Percentiles rank a stretch among this genome's conserved stretches.
These are phyloP conservation scores for Lasioglossum figueresi DNA, from an alignment of 2,888 invertebrate species.

Conservation along the genomic window DNA sequence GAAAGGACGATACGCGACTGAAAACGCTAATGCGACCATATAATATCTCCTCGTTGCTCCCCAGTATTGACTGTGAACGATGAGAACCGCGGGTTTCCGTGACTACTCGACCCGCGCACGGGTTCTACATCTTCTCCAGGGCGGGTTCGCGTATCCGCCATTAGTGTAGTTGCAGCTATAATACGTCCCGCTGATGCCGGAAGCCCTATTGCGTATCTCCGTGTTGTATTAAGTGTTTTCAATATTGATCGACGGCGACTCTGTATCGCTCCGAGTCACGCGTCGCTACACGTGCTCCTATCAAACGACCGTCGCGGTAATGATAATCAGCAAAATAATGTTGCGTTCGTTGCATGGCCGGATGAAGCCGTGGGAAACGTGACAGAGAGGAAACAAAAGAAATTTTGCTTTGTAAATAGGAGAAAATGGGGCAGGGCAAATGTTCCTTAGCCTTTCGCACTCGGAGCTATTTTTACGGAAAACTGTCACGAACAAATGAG, in stretches of 20 bases:
- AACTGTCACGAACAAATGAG: no score
- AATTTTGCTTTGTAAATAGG: not conserved
- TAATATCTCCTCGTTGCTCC: slow-evolving; percentile 40
- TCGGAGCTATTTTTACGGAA: not conserved
- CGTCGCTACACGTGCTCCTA: not conserved
- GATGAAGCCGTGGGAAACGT: not conserved
- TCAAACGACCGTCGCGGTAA: not conserved
- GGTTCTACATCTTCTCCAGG: not conserved
- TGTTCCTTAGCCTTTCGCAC: no score
- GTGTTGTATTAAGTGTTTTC: not conserved
- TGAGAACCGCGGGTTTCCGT: not conserved
- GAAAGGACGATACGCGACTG: slow-evolving; percentile 34
- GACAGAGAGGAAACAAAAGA: not conserved
- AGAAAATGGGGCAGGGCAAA: no score
- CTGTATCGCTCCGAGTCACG: not conserved
- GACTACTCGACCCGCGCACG: not conserved
- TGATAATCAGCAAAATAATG: not conserved
- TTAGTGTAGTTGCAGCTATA: not conserved
- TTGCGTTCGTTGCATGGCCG: not conserved
- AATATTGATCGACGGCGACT: not conserved
- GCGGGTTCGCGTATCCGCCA: not conserved
- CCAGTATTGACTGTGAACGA: slow-evolving; percentile 18
- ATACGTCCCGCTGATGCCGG: not conserved
- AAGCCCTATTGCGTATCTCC: not conserved
- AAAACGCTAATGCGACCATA: slow-evolving; percentile 41